A percentile compares a stretch with the other conserved stretches of the same genome.
phyloP scores from a whole-genome alignment of 2,888 invertebrate species.

The Mystacides longicornis region DNA sequence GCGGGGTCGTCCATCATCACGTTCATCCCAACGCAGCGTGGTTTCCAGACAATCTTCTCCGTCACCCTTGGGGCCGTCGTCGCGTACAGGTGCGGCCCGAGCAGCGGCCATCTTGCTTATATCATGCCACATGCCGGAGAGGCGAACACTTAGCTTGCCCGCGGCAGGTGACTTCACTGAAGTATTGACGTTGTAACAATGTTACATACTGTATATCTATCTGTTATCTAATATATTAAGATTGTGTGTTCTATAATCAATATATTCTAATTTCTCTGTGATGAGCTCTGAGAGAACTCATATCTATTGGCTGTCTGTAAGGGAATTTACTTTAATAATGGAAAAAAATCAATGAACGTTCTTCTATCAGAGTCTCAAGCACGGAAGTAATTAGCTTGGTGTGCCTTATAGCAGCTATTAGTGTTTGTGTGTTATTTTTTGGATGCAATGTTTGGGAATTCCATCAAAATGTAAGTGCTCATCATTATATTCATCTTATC shows the following conservation, averaged over 20 bases:
- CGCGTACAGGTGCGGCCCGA: constrained; percentile 89
- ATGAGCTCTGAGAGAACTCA: background rate
- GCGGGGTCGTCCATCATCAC: constrained; percentile 53
- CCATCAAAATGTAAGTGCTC: no score
- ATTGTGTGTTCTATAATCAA: constrained; percentile 29
- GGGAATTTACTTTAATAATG: no score
- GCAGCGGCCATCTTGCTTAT: constrained; percentile 92
- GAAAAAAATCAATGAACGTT: background rate
- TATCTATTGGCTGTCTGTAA: no score
- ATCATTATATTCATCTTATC: no score
- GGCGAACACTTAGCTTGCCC: constrained; percentile 38
- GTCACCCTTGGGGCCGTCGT: constrained; percentile 50
- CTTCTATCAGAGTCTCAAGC: no score
- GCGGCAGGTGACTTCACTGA: constrained; percentile 52
- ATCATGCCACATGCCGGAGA: constrained; percentile 73
- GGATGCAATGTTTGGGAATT: no score
- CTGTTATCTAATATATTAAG: no score
- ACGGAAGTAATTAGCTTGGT: no score
- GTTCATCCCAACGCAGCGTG: constrained; percentile 53
- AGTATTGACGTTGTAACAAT: constrained; percentile 46
- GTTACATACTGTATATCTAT: constrained; percentile 36
- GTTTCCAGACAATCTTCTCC: constrained; percentile 46
- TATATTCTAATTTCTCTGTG: background rate
- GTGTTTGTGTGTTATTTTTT: no score
- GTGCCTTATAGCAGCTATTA: no score